Evolutionary conservation across 2,113 vertebrate species (phyloP), one percentile per base, ranked within the genome.

Genomic region (Rutilus rutilus): DNA sequence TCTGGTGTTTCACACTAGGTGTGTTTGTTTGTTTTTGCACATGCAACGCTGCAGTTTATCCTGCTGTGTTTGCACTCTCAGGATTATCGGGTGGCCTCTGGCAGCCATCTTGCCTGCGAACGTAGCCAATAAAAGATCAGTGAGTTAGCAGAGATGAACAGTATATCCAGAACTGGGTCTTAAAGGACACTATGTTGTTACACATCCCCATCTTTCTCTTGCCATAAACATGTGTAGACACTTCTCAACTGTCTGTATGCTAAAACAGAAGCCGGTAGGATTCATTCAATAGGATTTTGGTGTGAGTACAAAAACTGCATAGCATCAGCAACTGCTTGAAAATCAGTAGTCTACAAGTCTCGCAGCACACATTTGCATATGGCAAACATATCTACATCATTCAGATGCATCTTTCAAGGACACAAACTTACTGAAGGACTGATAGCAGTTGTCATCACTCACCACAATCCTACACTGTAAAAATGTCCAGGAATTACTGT

Each of bases 41-140:
- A 67, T 3, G 45, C 39, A 82, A 67, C 47, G 6, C 62, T 52
- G 19, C 62, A 82, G 25, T 52, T 52, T 50, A 82, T 82, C 79
- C 45, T 52, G 62, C 60, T 82, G 79, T 67, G 79, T 82, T 82
- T 82, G 79, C 79, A 67, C 42, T 69, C 62, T 67, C 62, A 33
- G 79, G 45, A 82, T 82, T 50, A 82, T 82, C 79, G 64, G 62
- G 62, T 50, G 25, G 25, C 62, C 62, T 21, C 60, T 82, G 79
- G 62, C 62, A 81, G 39, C 78, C 78, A 81, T 65, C 7, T 17
- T 47, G 39, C 36, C 39, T 47, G n/a, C 15, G 15, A 65, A 14
- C 6, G 36, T 47, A 81, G 12, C 47, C 74, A 77, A 77, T 19
- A 54, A 52, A 77, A 54, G 75, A 54, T 79, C 0, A 10, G 52